Evolutionary conservation across 2,888 invertebrate genomes (phyloP), one percentile per base, ranked within the genome.

Genomic region (Palloptera scutellata): DNA sequence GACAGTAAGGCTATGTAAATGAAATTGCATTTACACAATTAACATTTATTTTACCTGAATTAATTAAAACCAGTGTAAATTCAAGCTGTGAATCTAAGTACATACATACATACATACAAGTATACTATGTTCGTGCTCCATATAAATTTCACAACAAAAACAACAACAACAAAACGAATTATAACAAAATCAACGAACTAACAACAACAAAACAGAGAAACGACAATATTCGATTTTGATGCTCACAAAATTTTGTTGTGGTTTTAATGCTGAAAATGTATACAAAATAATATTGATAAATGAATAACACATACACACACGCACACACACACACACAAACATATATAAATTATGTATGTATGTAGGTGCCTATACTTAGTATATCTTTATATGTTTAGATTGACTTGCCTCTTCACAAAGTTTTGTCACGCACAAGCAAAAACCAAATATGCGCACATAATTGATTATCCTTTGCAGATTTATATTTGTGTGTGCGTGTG

Each of bases 391-490:
- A 5, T 5, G 15, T 15, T 5, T 48, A 48, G 13, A n/a, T 48
- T 5, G 2, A 48, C 48, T n/a, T 1, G 48, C 48, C 12, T n/a
- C 48, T 15, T n/a, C 12, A 12, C 15, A 15, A 54, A 43, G 45
- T 66, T 66, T 53, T 55, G 59, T 64, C 66, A 68, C 65, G 69
- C 69, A 68, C 63, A 61, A 70, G 51, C 70, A 64, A 62, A 72
- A 74, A 65, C 69, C 74, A 72, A 73, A 69, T 70, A 67, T 69
- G 73, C 74, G 70, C 70, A 68, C 69, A 74, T 73, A 74, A 74
- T 74, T 74, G 73, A 74, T 74, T 73, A 73, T 72, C 72, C 70
- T 43, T 30, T 30, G 30, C 30, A 30, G 30, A 2, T 30, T 2
- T 30, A 30, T 30, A 30, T 30, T 2, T 4, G 6, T 6, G 30